A percentile compares a stretch with the other conserved stretches of the same genome.
These are phyloP conservation scores for Stercorarius parasiticus DNA, from an alignment of 2,113 vertebrate genomes.

Conservation along the genomic window DNA sequence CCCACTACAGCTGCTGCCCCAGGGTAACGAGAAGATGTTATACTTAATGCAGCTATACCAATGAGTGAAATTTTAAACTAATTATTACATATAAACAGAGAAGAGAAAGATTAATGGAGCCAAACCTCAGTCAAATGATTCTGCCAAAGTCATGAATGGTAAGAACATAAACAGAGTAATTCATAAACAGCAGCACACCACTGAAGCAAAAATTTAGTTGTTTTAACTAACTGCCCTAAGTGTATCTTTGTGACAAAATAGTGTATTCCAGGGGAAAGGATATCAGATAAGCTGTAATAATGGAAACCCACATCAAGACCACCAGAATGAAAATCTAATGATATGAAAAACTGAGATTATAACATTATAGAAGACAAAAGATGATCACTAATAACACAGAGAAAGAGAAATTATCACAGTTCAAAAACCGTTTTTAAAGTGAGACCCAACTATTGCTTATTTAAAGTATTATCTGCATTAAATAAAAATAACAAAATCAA, in stretches of 20 bases:
- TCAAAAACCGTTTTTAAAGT: slow-evolving; percentile 31
- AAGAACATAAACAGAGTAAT: neutral
- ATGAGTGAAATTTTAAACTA: slow-evolving; percentile 56
- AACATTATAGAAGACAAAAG: slow-evolving; percentile 36
- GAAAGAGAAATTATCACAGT: neutral
- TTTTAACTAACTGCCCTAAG: slow-evolving; percentile 3
- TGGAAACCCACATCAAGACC: slow-evolving; percentile 9
- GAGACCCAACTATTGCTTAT: neutral
- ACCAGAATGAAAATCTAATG: slow-evolving; percentile 3
- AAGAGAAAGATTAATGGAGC: slow-evolving; percentile 40
- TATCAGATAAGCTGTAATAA: slow-evolving; percentile 6
- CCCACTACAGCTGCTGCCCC: neutral
- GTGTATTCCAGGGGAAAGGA: neutral
- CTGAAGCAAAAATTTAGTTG: neutral
- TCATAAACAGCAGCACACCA: slow-evolving; percentile 14
- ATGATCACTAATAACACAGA: neutral
- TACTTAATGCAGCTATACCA: slow-evolving; percentile 22
- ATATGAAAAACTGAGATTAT: slow-evolving; percentile 12
- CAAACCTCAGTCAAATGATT: slow-evolving; percentile 49
- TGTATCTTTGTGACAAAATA: slow-evolving; percentile 9
- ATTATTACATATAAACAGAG: slow-evolving; percentile 59
- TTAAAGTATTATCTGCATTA: neutral
- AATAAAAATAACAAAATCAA: neutral
- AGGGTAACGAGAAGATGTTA: slow-evolving; percentile 12
- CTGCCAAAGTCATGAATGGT: slow-evolving; percentile 4